Conservation (phyloP, 2,888 invertebrate species). For the Xestia xanthographa region DNA sequence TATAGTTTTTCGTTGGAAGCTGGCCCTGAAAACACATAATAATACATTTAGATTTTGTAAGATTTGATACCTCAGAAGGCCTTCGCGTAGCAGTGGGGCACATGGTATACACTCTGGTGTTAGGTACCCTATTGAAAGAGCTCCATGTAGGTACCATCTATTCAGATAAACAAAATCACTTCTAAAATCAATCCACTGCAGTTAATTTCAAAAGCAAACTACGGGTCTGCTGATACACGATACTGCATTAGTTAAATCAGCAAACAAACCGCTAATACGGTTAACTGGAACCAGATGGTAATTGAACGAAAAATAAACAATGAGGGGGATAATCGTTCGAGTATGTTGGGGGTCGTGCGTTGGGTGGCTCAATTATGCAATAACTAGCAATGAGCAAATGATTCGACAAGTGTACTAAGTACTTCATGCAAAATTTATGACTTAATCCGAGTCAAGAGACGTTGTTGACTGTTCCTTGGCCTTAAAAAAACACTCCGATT, state of each 20-base stretch:
- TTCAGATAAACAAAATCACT: neutral
- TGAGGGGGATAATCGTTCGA: conserved; percentile 78
- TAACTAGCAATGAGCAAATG: conserved; percentile 83
- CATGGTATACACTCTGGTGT: neutral
- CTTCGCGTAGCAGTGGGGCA: neutral
- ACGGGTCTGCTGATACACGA: conserved; percentile 40
- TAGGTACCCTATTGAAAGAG: neutral
- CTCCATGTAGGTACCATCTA: neutral
- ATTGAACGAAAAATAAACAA: conserved; percentile 88
- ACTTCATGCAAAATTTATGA: conserved; percentile 46
- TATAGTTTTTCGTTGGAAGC: too few relatives aligned
- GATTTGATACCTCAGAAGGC: neutral
- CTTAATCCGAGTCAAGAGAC: conserved; percentile 12
- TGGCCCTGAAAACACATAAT: too few relatives aligned
- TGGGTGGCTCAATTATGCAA: conserved; percentile 89
- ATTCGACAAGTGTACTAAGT: conserved; percentile 68
- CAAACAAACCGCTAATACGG: conserved; percentile 76
- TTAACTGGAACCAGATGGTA: conserved; percentile 80
- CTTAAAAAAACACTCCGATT: conserved; percentile 51
- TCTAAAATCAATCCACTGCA: conserved; percentile 20
- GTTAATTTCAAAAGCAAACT: conserved; percentile 46
- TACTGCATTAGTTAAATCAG: conserved; percentile 72
- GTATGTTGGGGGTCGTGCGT: conserved; percentile 81
- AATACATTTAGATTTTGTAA: neutral
- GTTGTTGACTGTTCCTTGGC: conserved; percentile 16